A percentile compares a stretch with the other conserved stretches of the same genome.
These are phyloP conservation scores for Tipula confusa DNA, from an alignment of 2,888 invertebrate species.

Conservation along the genomic window DNA sequence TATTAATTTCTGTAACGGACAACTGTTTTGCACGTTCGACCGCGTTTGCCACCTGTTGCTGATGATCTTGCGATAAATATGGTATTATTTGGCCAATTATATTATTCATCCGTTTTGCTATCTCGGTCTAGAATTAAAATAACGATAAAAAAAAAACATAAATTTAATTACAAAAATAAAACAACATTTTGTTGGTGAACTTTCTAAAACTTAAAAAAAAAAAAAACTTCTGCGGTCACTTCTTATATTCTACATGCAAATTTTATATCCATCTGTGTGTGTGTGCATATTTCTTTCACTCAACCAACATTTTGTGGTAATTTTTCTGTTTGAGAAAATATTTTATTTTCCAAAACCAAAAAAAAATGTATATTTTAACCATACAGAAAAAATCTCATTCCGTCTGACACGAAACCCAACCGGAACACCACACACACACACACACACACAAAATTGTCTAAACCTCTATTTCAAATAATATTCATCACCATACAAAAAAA, in stretches of 20 bases:
- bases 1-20: conserved; percentile 90
- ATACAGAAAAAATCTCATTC: neutral
- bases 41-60: conserved; percentile 89
- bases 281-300: neutral
- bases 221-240: neutral
- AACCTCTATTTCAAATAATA: neutral
- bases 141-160: conserved; percentile 30
- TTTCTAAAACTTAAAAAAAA: conserved; percentile 29
- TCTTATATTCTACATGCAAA: neutral
- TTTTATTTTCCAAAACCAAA: neutral
- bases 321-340: neutral
- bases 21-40: conserved; percentile 94
- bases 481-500: neutral
- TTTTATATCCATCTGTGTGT: neutral
- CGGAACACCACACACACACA: too few relatives aligned
- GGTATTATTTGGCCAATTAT: conserved; percentile 92
- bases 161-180: conserved; percentile 28
- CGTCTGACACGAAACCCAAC: neutral
- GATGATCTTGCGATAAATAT: conserved; percentile 85
- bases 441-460: neutral
- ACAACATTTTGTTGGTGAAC: neutral
- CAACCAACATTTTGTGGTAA: neutral
- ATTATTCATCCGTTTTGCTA: conserved; percentile 88
- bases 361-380: neutral
- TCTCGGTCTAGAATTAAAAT: conserved; percentile 76